Evolutionary conservation across 2,113 vertebrate genomes (phyloP).

Genomic region (Heterotilapia buettikoferi): DNA sequence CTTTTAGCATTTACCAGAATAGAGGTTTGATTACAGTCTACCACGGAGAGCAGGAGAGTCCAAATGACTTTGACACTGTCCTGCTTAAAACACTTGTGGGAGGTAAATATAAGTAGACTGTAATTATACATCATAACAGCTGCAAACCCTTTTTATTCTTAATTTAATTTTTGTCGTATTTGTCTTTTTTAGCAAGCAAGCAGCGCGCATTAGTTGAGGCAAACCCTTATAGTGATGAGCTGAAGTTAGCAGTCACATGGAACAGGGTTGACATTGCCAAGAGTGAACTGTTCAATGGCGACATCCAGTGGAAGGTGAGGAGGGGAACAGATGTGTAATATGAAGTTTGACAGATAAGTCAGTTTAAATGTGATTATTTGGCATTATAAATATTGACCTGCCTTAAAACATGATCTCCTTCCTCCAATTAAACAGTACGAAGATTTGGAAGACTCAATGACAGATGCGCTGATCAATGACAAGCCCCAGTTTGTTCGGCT

Average conservation of each 20-base stretch:
- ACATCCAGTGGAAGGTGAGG: conserved; percentile 82
- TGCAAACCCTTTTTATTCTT: background rate
- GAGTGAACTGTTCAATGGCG: conserved; percentile 77
- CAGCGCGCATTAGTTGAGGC: conserved; percentile 54
- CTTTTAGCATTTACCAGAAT: conserved; percentile 77
- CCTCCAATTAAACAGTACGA: background rate
- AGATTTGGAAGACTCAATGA: background rate
- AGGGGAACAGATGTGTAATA: background rate
- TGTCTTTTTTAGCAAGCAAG: conserved; percentile 62
- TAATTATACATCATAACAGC: background rate
- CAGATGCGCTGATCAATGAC: background rate
- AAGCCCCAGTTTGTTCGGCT: background rate
- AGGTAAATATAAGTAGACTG: conserved; percentile 54
- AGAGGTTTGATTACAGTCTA: conserved; percentile 79
- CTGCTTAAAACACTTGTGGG: conserved; percentile 81
- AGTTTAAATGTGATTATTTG: background rate
- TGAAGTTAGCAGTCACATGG: conserved; percentile 87
- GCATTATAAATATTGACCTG: background rate
- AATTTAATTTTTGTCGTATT: background rate
- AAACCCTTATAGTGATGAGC: conserved; percentile 79
- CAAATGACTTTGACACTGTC: conserved; percentile 31
- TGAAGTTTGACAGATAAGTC: background rate
- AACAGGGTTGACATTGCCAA: conserved; percentile 74
- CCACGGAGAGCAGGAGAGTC: conserved; percentile 75
- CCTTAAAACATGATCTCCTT: background rate